Evolutionary conservation across 2,797 vertebrate genomes (phyloP), one percentile per base, ranked within the genome.

Genomic region (Pseudotriccus pelzelni): DNA sequence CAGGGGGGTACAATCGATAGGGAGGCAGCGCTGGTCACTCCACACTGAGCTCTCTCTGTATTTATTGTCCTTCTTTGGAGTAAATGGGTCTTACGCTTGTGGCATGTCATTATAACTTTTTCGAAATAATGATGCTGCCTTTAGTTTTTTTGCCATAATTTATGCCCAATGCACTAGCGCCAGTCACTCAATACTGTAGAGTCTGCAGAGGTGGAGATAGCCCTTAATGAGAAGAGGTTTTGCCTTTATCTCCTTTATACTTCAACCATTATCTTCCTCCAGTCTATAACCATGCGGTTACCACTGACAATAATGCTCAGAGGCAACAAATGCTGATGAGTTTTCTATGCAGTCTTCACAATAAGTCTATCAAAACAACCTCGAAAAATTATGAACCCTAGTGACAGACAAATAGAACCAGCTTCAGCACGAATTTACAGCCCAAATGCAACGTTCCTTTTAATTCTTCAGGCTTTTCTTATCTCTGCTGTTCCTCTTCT

Each of bases 181-280:
- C 96, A 97, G 97, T 97, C 98, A 98, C 98, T 99, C 98, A 98
- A 98, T 99, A 98, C 98, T 98, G 97, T 98, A 98, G 98, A 97
- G 99, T 98, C 99, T 99, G 99, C 98, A 98, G 98, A 98, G 98
- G 98, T 98, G 98, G 97, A 99, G 99, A 99, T 99, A 99, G 99
- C 98, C 98, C 98, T 99, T 99, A 99, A 99, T 99, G 99, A 99
- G 99, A 99, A 99, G 98, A 99, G 98, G 98, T 98, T 98, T 98
- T 93, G 98, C 98, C 98, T 99, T 99, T 99, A 99, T 99, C 98
- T 98, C 98, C 98, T 98, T 98, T 98, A 98, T 98, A 98, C 98
- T 98, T 98, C 98, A 98, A 98, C 98, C 98, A 99, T 99, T 99
- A 99, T 99, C 99, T 99, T 98, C 98, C 97, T 98, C 98, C 98